Evolutionary conservation across 2,888 invertebrate species (phyloP), one percentile per base, ranked within the genome.

Genomic region (Mystacides longicornis): DNA sequence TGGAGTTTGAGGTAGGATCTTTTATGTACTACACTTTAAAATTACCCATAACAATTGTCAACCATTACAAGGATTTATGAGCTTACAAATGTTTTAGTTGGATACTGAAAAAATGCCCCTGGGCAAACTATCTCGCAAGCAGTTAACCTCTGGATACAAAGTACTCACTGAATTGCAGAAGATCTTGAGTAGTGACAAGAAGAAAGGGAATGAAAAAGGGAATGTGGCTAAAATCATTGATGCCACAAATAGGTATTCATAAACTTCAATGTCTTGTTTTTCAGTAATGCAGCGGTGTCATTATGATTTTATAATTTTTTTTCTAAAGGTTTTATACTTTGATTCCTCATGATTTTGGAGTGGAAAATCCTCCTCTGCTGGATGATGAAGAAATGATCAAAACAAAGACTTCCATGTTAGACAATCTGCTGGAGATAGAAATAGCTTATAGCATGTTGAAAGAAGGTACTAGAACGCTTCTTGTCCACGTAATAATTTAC

Each of bases 81-180:
- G 21, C 42, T 22, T 23, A 49, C 16, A n/a, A 16, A 16, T 51
- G 52, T 64, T 65, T 48, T 63, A 82, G 78, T 77, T 99, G 63
- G 98, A 99, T 70, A 82, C 91, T 64, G 93, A 95, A 60, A 97
- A 98, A 74, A 97, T 99, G 98, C 99, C 99, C 0, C 74, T 99
- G 7, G 99, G 98, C 20, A 98, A 98, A 73, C 71, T 99, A 11
- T 95, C 95, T 1, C 86, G 89, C 68, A 85, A 87, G 54, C 94
- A 96, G 75, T 86, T 99, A 55, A 84, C 89, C 66, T 77, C 82
- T 31, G 98, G 97, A 0, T 97, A 89, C 68, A 72, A 73, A 51
- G 87, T 96, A 1, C 74, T 99, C 20, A 81, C 82, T 0, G 86
- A 89, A 64, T 67, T 90, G 14, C 80, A 86, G 62, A 73, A 74